Evolutionary conservation across 2,797 vertebrate genomes (phyloP), one percentile per base, ranked within the genome.

Genomic region (Urosaurus nigricauda): DNA sequence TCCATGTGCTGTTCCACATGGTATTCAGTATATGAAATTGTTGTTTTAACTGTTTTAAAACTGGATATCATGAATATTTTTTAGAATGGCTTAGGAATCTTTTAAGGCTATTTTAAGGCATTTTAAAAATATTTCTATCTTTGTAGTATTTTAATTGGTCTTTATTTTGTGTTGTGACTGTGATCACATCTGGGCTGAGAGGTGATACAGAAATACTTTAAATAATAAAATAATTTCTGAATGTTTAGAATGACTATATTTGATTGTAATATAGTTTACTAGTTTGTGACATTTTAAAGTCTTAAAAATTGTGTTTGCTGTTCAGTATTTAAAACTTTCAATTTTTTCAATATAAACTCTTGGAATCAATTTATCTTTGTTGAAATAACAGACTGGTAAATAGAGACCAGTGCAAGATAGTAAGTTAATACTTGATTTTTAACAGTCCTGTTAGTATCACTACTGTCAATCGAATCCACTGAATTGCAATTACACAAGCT

Each of bases 401-500:
- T 2, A 40, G 35, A 77, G 74, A 56, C 5, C 13, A 56, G 29
- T 51, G 16, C 40, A 77, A 43, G 47, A 35, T 13, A 78, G 40
- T 40, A 9, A 75, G 40, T 83, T 74, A 51, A 82, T 75, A 3
- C n/a, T 40, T 79, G 84, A 79, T 24, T n/a, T 43, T 6, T 75
- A 84, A 1, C 13, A 58, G 71, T 84, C 17, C 43, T 71, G 26
- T 73, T 85, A 32, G 68, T 24, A 84, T 60, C 47, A 17, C 26
- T 58, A 51, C 40, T 75, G 32, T 32, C 63, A 87, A 26, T 21
- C 17, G 26, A 82, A 17, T 16, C 16, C 21, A n/a, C 24, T 91
- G 70, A 68, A 21, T 65, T 83, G 26, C 58, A 74, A 79, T 35
- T 87, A 29, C 0, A 68, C 68, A 89, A 81, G 37, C 68, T 84